Conservation (phyloP, 2,888 invertebrate species). For the Xestoiulus laeticollis region DNA sequence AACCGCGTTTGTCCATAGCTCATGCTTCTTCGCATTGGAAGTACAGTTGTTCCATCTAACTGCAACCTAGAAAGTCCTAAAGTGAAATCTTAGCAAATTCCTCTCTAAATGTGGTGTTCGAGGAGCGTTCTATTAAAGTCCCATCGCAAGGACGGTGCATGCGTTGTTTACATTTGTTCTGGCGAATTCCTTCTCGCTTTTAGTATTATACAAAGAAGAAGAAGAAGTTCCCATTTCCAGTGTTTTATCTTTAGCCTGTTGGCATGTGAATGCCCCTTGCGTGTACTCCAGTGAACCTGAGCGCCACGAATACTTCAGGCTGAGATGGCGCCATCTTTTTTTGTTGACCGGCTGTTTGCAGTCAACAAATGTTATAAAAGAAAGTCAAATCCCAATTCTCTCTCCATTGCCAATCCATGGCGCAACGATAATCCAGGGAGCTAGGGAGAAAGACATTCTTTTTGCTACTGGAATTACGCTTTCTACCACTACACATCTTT, state of each 20-base stretch:
- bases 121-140: neutral
- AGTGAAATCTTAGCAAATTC: neutral
- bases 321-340: constrained; percentile 33
- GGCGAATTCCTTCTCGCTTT: neutral
- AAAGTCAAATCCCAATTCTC: constrained; percentile 18
- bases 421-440: neutral
- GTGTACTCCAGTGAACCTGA: constrained; percentile 33
- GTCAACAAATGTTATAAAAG: constrained; percentile 41
- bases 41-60: neutral
- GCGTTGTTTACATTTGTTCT: constrained; percentile 24
- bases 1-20: no score
- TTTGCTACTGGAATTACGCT: no score
- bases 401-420: neutral
- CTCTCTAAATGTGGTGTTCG: neutral
- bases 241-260: constrained; percentile 38
- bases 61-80: neutral
- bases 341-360: constrained; percentile 39
- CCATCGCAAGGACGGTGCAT: neutral
- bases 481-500: no score
- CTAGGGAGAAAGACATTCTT: no score
- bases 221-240: constrained; percentile 11
- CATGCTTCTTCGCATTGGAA: neutral
- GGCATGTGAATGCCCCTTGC: constrained; percentile 38
- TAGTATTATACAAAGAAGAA: constrained; percentile 33
- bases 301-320: constrained; percentile 29